Conservation (phyloP, 2,113 vertebrate genomes). For the Jacana jacana region DNA sequence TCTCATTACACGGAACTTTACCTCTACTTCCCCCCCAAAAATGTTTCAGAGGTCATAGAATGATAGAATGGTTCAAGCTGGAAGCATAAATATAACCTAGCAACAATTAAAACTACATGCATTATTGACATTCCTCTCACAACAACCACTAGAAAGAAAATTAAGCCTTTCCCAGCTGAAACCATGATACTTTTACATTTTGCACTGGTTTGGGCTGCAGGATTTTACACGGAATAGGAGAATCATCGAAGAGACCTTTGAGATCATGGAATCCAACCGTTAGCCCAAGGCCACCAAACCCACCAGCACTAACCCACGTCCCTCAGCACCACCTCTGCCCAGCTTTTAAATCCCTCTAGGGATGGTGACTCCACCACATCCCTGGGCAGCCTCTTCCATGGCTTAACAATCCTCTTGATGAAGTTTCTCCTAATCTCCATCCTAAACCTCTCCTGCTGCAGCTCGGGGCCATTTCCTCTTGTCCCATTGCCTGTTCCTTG, state of each 20-base stretch:
- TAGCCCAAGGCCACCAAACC: not conserved
- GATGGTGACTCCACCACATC: not conserved
- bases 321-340: not conserved
- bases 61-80: no score
- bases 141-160: not conserved
- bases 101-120: not conserved
- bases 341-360: not conserved
- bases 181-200: not conserved
- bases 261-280: not conserved
- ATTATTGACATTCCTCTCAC: not conserved
- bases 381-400: not conserved
- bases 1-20: not conserved
- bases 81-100: not conserved
- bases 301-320: not conserved
- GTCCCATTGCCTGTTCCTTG: not conserved
- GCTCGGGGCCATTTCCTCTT: not conserved
- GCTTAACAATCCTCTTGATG: not conserved
- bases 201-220: no score
- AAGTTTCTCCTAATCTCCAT: not conserved
- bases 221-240: not conserved
- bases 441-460: not conserved
- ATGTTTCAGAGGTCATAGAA: not conserved
- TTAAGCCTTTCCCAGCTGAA: not conserved
- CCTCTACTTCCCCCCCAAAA: no score
- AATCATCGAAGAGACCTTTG: not conserved